phyloP scores from a whole-genome alignment of 1,140 invertebrate species.

The Chironomus striatipennis region DNA sequence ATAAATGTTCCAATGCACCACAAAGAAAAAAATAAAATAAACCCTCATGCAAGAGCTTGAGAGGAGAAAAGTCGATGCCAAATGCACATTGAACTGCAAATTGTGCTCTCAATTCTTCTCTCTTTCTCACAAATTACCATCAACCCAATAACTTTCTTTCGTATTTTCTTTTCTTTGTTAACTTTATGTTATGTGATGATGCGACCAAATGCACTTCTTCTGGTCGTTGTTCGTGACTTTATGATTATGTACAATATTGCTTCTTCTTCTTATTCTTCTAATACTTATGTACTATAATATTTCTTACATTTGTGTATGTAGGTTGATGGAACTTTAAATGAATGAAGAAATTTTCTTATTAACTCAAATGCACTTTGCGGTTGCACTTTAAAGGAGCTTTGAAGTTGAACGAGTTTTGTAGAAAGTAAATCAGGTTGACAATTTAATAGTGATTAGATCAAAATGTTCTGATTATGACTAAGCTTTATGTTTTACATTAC shows the following conservation, averaged over 20 bases:
- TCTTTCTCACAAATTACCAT: constrained; percentile 8
- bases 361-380: too few relatives aligned
- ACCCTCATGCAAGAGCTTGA: too few relatives aligned
- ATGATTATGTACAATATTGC: background rate
- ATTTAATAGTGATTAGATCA: constrained; percentile 1
- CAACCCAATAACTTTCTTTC: background rate
- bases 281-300: too few relatives aligned
- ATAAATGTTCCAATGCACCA: constrained; percentile 8
- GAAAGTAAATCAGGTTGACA: background rate
- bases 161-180: background rate
- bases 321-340: too few relatives aligned
- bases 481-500: background rate
- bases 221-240: constrained; percentile 5
- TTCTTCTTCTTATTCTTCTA: background rate
- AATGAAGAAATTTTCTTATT: too few relatives aligned
- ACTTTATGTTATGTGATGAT: background rate
- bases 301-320: too few relatives aligned
- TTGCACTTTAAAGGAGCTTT: too few relatives aligned
- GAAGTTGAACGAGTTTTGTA: background rate
- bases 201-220: constrained; percentile 5
- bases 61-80: constrained; percentile 4
- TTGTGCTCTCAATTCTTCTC: background rate
- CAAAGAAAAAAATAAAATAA: too few relatives aligned
- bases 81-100: constrained; percentile 10
- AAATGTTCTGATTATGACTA: background rate